Evolutionary conservation across 2,797 vertebrate species (phyloP), one percentile per base, ranked within the genome.

Genomic region (Falco berigora): DNA sequence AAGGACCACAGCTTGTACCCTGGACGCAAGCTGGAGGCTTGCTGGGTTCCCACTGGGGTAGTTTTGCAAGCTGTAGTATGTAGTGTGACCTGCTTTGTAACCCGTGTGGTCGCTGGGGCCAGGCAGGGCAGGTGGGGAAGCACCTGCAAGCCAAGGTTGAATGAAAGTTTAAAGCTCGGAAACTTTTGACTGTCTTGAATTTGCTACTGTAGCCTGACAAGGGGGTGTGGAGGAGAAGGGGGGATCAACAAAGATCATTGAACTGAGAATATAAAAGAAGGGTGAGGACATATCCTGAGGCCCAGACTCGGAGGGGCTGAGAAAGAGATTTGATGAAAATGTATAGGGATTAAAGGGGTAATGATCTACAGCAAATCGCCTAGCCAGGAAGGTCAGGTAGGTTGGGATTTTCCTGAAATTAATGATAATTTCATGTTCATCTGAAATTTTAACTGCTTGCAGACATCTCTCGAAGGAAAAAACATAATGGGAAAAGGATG

Each of bases 241-340:
- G 9, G 4, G 2, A 12, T 58, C 0, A 0, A 11, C 14, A 40
- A 66, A 50, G 42, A 38, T 49, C 3, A 3, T 6, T 88, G 21
- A 73, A 55, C 18, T 56, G 12, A 55, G 25, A 66, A 40, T 32
- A 32, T 50, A 53, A 73, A 90, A 14, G 61, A 74, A 80, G 88
- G 25, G 17, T 78, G 66, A 75, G 28, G 34, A 47, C 3, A 0
- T 40, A 61, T 22, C 38, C 46, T n/a, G 49, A 74, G 44, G 30
- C 23, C 11, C 17, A 36, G 24, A 56, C 25, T 80, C 38, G 18
- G 4, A 4, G 5, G 3, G 4, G 9, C 3, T 58, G n/a, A 76
- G 47, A 53, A 50, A 75, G 47, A 81, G 5, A 67, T 63, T 12
- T 79, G 25, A n/a, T 61, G 13, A 77, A 77, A 87, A 87, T 13